Conservation (phyloP, 2,888 invertebrate genomes). For the Drepanosiphum platanoidis region DNA sequence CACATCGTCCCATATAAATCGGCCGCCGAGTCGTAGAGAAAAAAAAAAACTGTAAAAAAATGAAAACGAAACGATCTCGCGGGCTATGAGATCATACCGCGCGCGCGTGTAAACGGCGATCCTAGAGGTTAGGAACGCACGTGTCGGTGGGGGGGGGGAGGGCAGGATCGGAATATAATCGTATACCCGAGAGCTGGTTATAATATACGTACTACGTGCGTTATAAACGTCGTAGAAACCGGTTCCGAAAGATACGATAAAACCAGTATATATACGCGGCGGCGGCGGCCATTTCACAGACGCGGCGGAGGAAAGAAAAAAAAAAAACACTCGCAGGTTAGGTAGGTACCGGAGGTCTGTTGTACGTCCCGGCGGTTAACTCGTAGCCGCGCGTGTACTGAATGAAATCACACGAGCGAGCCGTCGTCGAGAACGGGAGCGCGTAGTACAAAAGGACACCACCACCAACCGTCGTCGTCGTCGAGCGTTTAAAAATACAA, state of each 20-base stretch:
- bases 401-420: background rate
- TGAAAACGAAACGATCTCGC: too few relatives aligned
- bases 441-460: background rate
- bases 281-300: conserved; percentile 8
- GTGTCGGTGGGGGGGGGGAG: background rate
- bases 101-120: background rate
- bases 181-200: background rate
- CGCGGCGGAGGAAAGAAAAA: background rate
- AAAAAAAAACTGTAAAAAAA: background rate
- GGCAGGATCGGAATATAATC: background rate
- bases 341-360: background rate
- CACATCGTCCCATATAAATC: background rate
- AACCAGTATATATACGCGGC: conserved; percentile 18
- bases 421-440: background rate
- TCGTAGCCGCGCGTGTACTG: background rate
- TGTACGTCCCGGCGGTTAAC: background rate
- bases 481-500: too few relatives aligned
- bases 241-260: conserved; percentile 36
- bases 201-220: background rate
- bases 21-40: background rate
- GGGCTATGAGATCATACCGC: background rate
- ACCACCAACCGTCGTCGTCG: too few relatives aligned
- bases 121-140: too few relatives aligned
- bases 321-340: background rate
- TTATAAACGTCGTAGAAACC: background rate